phyloP scores from a whole-genome alignment of 2,797 vertebrate species.

The Hydrophis major region DNA sequence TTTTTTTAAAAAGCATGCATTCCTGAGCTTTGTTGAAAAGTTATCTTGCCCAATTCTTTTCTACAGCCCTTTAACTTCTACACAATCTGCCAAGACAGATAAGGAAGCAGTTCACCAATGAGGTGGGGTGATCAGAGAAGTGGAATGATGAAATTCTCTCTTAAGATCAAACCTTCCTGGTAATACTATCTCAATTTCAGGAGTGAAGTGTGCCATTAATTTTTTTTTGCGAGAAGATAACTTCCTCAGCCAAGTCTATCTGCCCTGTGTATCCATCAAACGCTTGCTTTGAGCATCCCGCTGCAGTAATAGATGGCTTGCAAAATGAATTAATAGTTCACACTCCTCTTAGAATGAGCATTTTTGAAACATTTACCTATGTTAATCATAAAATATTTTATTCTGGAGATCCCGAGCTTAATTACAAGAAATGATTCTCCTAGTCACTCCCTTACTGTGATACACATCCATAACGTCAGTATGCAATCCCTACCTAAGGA shows the following conservation, averaged over 20 bases:
- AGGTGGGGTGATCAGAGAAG: conserved; percentile 4
- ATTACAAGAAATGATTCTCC: neutral
- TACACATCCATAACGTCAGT: neutral
- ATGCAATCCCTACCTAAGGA: neutral
- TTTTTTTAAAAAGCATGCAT: neutral
- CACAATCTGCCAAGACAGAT: neutral
- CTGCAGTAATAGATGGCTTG: conserved; percentile 17
- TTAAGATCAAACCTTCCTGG: conserved; percentile 29
- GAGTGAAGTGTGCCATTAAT: conserved; percentile 50
- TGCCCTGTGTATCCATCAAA: conserved; percentile 50
- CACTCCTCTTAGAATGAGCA: neutral
- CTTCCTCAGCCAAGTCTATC: conserved; percentile 35
- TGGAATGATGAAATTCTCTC: conserved; percentile 50
- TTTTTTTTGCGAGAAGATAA: conserved; percentile 35
- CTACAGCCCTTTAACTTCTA: conserved; percentile 11
- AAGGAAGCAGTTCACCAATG: conserved; percentile 9
- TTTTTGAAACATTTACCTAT: conserved; percentile 20
- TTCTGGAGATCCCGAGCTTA: neutral
- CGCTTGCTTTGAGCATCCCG: conserved; percentile 8
- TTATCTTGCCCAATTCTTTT: neutral
- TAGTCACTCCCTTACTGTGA: neutral
- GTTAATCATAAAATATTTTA: neutral
- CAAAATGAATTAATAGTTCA: conserved; percentile 29
- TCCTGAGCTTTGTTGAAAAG: neutral
- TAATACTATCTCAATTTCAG: conserved; percentile 51